A percentile compares a stretch with the other conserved stretches of the same genome.
Evolutionary conservation across 1,140 invertebrate species (phyloP).

Genomic region (Bradysia coprophila): DNA sequence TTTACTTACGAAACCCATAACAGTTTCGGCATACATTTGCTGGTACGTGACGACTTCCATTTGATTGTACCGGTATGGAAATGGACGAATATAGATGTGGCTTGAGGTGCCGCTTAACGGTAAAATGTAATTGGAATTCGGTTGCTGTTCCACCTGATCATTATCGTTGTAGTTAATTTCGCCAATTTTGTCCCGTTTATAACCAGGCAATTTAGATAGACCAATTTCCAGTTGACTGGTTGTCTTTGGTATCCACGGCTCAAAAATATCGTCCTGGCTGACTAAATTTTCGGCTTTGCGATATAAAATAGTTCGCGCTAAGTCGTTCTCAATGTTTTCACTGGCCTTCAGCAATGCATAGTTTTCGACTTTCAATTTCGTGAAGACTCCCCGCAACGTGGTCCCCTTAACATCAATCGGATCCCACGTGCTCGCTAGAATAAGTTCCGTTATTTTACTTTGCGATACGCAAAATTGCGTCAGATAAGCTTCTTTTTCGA

Average conservation of each 20-base stretch:
- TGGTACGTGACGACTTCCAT: slow-evolving; percentile 15
- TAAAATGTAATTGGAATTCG: slow-evolving; percentile 2
- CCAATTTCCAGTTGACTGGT: slow-evolving; percentile 4
- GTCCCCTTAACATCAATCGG: not conserved
- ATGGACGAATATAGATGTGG: slow-evolving; percentile 15
- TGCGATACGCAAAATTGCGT: not conserved
- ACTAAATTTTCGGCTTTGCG: not conserved
- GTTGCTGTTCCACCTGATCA: not conserved
- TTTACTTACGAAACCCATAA: slow-evolving; percentile 6
- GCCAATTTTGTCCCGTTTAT: no score
- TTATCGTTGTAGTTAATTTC: not conserved
- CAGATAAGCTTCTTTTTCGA: not conserved
- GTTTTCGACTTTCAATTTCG: not conserved
- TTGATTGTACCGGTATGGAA: slow-evolving; percentile 14
- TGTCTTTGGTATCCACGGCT: slow-evolving; percentile 8
- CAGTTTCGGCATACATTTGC: slow-evolving; percentile 13
- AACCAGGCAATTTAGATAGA: not conserved
- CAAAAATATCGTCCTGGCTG: slow-evolving; percentile 1
- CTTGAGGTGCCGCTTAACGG: slow-evolving; percentile 16
- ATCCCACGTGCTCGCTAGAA: not conserved
- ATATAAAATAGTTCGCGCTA: not conserved
- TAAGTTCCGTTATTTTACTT: not conserved
- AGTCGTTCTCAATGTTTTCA: not conserved
- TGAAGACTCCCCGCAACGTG: not conserved
- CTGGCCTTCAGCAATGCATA: not conserved